Evolutionary conservation across 2,888 invertebrate species (phyloP).

Genomic region (Halictus ligatus): DNA sequence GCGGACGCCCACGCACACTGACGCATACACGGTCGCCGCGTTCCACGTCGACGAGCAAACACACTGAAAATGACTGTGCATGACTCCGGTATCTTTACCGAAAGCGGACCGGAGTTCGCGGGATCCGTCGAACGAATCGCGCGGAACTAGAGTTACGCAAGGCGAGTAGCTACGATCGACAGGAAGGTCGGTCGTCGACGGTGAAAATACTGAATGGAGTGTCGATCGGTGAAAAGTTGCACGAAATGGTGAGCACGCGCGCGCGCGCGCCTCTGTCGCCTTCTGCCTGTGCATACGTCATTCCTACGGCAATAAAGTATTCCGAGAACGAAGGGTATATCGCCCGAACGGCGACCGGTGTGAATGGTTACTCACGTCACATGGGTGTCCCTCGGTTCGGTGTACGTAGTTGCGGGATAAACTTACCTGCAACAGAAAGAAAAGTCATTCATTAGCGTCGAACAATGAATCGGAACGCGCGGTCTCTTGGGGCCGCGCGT

Average conservation of each 20-base stretch:
- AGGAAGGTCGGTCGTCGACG: conserved; percentile 20
- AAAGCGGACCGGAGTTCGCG: background rate
- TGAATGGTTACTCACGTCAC: conserved; percentile 57
- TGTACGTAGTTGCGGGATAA: conserved; percentile 17
- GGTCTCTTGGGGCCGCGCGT: background rate
- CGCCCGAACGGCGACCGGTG: conserved; percentile 22
- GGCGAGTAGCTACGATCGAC: conserved; percentile 21
- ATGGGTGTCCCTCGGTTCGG: conserved; percentile 3
- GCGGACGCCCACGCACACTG: conserved; percentile 69
- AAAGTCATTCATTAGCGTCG: conserved; percentile 33
- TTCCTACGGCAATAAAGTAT: conserved; percentile 43
- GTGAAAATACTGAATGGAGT: conserved; percentile 41
- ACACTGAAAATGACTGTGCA: conserved; percentile 49
- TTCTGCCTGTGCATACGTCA: conserved; percentile 35
- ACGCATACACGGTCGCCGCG: conserved; percentile 49
- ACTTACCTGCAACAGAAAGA: conserved; percentile 72
- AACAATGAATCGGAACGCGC: background rate
- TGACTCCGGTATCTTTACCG: background rate
- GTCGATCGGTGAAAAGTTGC: conserved; percentile 24
- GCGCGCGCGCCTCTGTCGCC: background rate
- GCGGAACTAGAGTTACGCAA: conserved; percentile 29
- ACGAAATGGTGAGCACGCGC: background rate
- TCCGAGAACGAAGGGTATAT: conserved; percentile 41
- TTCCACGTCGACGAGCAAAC: conserved; percentile 43
- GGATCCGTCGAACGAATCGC: conserved; percentile 27